Base-by-base conservation (phyloP, 1,140 invertebrate genomes). In the Bombus superbus region DNA sequence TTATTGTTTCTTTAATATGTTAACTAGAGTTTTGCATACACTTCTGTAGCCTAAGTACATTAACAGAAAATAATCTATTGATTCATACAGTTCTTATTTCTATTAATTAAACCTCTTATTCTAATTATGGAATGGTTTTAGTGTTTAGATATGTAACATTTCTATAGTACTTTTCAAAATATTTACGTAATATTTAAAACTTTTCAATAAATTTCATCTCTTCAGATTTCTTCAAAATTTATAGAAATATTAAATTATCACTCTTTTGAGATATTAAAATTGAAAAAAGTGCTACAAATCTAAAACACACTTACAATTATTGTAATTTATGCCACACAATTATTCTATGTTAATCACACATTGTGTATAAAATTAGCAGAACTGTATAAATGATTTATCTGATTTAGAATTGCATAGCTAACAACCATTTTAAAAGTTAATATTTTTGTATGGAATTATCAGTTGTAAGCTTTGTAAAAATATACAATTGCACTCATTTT, bases 21-120 rank as follows among this genome's bases (percentile, higher is more conserved):
- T 62, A 85, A 81, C 83, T 88, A 78, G 79, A 89, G 62, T 77
- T 89, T 81, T 89, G 88, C 88, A 77, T 89, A 89, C 88, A 89
- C 75, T 89, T 75, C 81, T 88, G 85, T 89, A 89, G 79, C 83
- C 87, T 89, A 89, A 89, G 87, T 89, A 89, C 88, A 82, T 86
- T 88, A 89, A 89, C 88, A 83, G 86, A 89, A 86, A 83, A 79
- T 89, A 89, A 86, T 69, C 68, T 89, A 89, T 71, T 38, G 40
- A 64, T 80, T 89, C 77, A 44, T 86, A 89, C 76, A 83, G 68
- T 86, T 73, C 32, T 53, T 89, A 89, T 72, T 18, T 42, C 28
- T 89, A 89, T 71, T 28, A 42, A 77, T 83, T 86, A 81, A 68
- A 72, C 44, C 66, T 79, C 44, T 81, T 89, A 89, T 22, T 18